These are phyloP conservation scores for Oreochromis mossambicus DNA, from an alignment of 2,797 vertebrate species.

Conservation along the genomic window DNA sequence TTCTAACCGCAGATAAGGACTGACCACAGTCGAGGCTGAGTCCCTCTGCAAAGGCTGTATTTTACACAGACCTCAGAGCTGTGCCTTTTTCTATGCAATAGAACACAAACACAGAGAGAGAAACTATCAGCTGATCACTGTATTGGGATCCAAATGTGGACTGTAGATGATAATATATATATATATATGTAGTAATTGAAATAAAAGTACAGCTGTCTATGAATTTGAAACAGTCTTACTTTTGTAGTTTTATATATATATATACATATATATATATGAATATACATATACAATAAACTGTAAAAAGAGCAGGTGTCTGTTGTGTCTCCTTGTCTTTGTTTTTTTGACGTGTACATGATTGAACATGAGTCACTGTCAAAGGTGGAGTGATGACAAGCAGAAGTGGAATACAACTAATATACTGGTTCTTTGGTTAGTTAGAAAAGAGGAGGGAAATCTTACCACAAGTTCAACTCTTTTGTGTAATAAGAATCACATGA, in stretches of 20 bases:
- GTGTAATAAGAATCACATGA: neutral
- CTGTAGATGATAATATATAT: slow-evolving; percentile 75
- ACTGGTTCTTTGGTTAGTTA: neutral
- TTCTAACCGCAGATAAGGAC: slow-evolving; percentile 6
- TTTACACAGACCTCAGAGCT: slow-evolving; percentile 93
- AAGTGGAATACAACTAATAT: neutral
- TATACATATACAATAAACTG: slow-evolving; percentile 67
- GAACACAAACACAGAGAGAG: slow-evolving; percentile 80
- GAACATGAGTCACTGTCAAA: neutral
- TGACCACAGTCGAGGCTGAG: slow-evolving; percentile 17
- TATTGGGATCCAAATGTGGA: slow-evolving; percentile 88
- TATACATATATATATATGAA: slow-evolving; percentile 79
- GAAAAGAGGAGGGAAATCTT: neutral
- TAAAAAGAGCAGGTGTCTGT: slow-evolving; percentile 38
- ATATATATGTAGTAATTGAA: neutral
- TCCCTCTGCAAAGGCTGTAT: slow-evolving; percentile 67
- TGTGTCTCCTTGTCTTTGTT: slow-evolving; percentile 1
- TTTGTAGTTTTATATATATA: slow-evolving; percentile 93
- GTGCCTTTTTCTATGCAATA: slow-evolving; percentile 99
- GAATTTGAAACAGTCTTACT: slow-evolving; percentile 97
- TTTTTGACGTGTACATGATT: neutral
- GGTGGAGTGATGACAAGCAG: neutral
- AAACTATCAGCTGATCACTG: slow-evolving; percentile 84
- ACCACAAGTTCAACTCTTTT: neutral
- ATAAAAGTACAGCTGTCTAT: slow-evolving; percentile 88